These are phyloP conservation scores for Coturnix japonica DNA, from an alignment of 2,113 vertebrate species.

Conservation along the genomic window DNA sequence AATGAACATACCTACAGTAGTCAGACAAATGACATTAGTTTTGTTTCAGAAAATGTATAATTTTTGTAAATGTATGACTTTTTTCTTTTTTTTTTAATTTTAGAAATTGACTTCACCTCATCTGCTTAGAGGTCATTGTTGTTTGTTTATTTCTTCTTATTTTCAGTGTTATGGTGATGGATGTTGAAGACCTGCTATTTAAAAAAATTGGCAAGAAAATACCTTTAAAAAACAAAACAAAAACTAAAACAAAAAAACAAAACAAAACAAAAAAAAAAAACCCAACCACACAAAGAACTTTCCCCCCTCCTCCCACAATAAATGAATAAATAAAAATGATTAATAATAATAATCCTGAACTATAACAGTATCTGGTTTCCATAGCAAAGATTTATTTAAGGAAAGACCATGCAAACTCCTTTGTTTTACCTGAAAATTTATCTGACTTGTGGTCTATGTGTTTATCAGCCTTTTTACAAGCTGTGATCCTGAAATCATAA, in stretches of 20 bases:
- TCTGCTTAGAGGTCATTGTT: background rate
- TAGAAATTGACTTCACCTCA: background rate
- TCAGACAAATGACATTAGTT: background rate
- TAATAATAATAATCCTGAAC: background rate
- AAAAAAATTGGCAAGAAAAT: background rate
- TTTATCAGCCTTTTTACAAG: background rate
- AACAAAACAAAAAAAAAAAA: background rate
- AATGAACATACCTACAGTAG: background rate
- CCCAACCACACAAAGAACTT: no score
- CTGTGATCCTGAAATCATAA: background rate
- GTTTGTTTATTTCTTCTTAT: background rate
- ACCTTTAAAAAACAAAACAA: background rate
- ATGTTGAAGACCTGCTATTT: background rate
- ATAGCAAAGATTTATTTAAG: background rate
- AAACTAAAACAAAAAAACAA: no score
- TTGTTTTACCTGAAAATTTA: background rate
- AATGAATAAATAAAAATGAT: background rate
- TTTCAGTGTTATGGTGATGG: background rate
- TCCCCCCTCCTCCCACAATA: no score
- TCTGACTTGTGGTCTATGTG: background rate
- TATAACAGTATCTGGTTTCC: background rate
- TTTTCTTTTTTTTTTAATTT: background rate
- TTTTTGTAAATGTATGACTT: background rate
- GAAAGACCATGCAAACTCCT: background rate
- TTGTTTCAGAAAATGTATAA: background rate